These are phyloP conservation scores for Leptatherina wallacei DNA, from an alignment of 2,797 vertebrate species.

Conservation along the genomic window DNA sequence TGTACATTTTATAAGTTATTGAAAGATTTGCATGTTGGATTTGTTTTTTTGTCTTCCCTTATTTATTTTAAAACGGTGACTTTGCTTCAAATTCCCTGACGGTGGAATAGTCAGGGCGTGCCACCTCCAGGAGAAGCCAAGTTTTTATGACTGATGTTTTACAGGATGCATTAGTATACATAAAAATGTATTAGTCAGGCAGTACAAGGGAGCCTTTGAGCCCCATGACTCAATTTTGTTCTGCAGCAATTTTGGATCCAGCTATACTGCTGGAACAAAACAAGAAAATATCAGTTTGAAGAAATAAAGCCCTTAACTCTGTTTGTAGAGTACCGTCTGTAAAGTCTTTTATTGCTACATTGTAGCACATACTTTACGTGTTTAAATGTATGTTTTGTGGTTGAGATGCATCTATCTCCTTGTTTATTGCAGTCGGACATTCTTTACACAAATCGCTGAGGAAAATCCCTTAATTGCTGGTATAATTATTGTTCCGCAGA, in stretches of 20 bases:
- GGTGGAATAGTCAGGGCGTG: conserved; percentile 56
- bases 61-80: neutral
- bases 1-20: neutral
- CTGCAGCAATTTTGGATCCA: conserved; percentile 33
- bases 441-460: conserved; percentile 15
- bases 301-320: conserved; percentile 25
- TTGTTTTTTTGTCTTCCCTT: neutral
- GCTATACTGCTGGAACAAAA: conserved; percentile 16
- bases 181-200: conserved; percentile 77
- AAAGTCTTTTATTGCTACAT: conserved; percentile 1
- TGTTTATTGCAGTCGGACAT: conserved; percentile 32
- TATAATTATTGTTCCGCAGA: conserved; percentile 55
- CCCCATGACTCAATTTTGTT: conserved; percentile 46
- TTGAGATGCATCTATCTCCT: conserved; percentile 20
- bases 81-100: conserved; percentile 45
- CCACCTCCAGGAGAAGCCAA: conserved; percentile 64
- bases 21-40: neutral
- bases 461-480: conserved; percentile 36
- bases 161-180: conserved; percentile 77
- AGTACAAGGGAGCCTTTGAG: conserved; percentile 56
- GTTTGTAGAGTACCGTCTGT: conserved; percentile 10
- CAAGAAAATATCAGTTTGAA: conserved; percentile 17
- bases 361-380: conserved; percentile 21
- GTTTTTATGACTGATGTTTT: conserved; percentile 70
- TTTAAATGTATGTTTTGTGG: conserved; percentile 8